Evolutionary conservation across 2,797 vertebrate species (phyloP).

Genomic region (Cynopterus sphinx): DNA sequence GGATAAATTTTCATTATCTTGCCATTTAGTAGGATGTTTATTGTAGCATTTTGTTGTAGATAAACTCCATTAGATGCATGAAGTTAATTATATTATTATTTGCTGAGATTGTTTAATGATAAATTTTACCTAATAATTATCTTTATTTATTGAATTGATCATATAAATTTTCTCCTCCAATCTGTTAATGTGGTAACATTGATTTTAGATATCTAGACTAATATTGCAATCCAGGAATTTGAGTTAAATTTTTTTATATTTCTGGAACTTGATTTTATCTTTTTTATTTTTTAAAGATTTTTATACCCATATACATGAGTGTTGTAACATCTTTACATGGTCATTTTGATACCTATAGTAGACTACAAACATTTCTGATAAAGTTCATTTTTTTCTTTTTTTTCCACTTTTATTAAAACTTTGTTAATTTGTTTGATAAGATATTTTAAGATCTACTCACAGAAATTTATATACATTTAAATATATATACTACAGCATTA

Average conservation of each 20-base stretch:
- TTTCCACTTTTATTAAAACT: too few species aligned
- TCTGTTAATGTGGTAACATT: background rate
- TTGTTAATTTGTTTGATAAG: too few species aligned
- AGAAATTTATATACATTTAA: too few species aligned
- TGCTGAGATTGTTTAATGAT: background rate
- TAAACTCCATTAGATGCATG: background rate
- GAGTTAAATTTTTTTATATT: background rate
- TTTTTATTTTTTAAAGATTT: background rate
- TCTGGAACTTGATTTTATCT: too few species aligned
- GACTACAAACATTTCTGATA: background rate
- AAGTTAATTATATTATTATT: background rate
- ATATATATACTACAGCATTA: too few species aligned
- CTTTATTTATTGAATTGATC: background rate
- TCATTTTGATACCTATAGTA: background rate
- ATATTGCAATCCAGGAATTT: background rate
- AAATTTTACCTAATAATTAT: background rate
- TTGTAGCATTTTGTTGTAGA: background rate
- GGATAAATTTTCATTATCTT: background rate
- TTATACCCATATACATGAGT: background rate
- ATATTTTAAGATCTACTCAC: too few species aligned
- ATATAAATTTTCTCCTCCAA: background rate
- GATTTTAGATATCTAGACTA: background rate
- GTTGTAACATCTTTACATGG: background rate
- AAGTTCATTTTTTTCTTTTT: too few species aligned
- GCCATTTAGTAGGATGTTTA: background rate